phyloP scores from a whole-genome alignment of 2,888 invertebrate genomes.

The Drosophila mulleri region DNA sequence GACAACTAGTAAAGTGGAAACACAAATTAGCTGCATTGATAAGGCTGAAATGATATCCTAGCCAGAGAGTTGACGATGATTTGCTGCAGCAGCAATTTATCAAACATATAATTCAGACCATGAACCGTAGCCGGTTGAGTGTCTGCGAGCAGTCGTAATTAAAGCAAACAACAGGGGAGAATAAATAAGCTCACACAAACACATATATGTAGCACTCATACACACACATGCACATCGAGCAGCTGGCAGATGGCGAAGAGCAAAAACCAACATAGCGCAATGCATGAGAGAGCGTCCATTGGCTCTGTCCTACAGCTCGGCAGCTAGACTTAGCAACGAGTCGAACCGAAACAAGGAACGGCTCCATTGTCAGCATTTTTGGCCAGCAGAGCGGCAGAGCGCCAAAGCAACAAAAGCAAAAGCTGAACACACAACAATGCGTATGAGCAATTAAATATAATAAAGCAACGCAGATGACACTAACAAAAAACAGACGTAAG shows the following conservation, averaged over 20 bases:
- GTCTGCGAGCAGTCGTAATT: constrained; percentile 61
- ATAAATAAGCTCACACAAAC: constrained; percentile 44
- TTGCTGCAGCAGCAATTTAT: constrained; percentile 67
- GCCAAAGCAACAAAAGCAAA: constrained; percentile 21
- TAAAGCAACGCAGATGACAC: constrained; percentile 62
- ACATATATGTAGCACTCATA: neutral
- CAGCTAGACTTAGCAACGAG: constrained; percentile 29
- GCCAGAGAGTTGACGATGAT: constrained; percentile 51
- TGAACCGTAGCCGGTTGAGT: constrained; percentile 32
- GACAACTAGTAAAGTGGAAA: neutral
- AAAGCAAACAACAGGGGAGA: constrained; percentile 63
- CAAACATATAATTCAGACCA: constrained; percentile 64
- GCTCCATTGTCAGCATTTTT: constrained; percentile 66
- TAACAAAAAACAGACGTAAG: constrained; percentile 20
- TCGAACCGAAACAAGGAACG: constrained; percentile 25
- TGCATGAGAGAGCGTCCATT: constrained; percentile 18
- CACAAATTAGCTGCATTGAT: constrained; percentile 17
- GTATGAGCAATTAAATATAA: constrained; percentile 74
- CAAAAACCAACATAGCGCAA: constrained; percentile 18
- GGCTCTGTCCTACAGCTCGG: constrained; percentile 9
- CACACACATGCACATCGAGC: constrained; percentile 6
- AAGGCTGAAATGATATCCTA: constrained; percentile 35
- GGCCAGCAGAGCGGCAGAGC: constrained; percentile 8
- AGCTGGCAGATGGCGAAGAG: constrained; percentile 33
- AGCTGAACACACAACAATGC: constrained; percentile 49